phyloP scores from a whole-genome alignment of 2,797 vertebrate genomes.

The Acridotheres tristis region DNA sequence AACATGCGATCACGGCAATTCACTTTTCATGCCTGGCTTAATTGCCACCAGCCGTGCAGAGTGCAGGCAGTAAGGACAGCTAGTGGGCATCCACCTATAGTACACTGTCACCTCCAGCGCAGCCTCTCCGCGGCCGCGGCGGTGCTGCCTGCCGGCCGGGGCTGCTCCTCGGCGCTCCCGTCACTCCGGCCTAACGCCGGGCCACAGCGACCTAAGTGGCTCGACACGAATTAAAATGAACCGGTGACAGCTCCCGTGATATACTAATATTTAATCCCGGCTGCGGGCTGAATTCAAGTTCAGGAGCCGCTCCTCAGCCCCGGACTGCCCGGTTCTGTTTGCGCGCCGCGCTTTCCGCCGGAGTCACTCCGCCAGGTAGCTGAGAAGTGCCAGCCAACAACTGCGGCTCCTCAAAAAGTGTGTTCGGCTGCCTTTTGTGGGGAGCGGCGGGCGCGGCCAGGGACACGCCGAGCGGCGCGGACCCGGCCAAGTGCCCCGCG shows the following conservation, averaged over 20 bases:
- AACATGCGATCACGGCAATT: background rate
- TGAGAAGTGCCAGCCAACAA: constrained; percentile 4
- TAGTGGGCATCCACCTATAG: constrained; percentile 74
- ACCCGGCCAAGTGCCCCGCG: background rate
- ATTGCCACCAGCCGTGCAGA: constrained; percentile 63
- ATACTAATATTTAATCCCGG: constrained; percentile 42
- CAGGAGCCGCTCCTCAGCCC: constrained; percentile 36
- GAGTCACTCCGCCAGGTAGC: background rate
- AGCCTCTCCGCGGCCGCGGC: constrained; percentile 26
- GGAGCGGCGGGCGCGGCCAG: background rate
- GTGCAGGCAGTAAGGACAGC: constrained; percentile 74
- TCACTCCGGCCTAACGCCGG: constrained; percentile 20
- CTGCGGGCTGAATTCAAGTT: constrained; percentile 68
- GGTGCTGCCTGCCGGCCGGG: constrained; percentile 25
- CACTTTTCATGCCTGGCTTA: constrained; percentile 66
- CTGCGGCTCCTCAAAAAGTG: constrained; percentile 33
- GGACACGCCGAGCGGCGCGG: background rate
- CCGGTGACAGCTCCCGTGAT: constrained; percentile 42
- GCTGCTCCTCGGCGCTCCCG: constrained; percentile 9
- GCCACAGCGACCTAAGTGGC: constrained; percentile 31
- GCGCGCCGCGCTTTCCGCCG: background rate
- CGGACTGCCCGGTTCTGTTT: background rate
- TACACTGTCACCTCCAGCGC: constrained; percentile 56
- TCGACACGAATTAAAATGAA: constrained; percentile 63
- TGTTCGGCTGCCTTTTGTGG: background rate